These are phyloP conservation scores for Lepidurus packardi DNA, from an alignment of 1,140 invertebrate genomes.

Conservation along the genomic window DNA sequence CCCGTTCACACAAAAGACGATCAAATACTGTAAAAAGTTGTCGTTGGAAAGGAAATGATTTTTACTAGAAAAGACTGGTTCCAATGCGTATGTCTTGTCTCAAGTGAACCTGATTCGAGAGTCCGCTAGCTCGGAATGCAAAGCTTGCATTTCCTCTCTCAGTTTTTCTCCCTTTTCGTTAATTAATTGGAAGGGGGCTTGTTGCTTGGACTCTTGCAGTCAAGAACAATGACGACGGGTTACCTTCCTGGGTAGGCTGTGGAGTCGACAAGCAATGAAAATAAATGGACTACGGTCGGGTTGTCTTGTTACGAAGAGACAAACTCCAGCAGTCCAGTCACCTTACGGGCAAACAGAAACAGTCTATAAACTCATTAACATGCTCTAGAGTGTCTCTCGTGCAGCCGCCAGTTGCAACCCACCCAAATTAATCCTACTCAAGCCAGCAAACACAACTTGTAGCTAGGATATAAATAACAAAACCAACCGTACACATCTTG, in stretches of 20 bases:
- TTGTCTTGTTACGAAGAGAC: slow-evolving; percentile 5
- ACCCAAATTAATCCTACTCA: slow-evolving; percentile 9
- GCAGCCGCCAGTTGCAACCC: slow-evolving; percentile 13
- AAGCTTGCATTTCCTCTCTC: background rate
- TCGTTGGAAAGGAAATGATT: too few species aligned
- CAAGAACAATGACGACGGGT: background rate
- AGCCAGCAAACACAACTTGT: slow-evolving; percentile 8
- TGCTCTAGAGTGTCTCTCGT: slow-evolving; percentile 12
- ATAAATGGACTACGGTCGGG: slow-evolving; percentile 2
- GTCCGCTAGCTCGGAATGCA: background rate
- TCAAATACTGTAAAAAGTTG: too few species aligned
- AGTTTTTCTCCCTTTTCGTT: background rate
- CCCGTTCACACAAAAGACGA: too few species aligned
- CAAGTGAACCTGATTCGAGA: too few species aligned
- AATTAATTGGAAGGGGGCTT: background rate
- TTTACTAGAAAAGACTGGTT: too few species aligned
- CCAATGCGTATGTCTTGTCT: too few species aligned
- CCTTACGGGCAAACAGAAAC: background rate
- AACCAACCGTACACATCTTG: background rate
- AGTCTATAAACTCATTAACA: slow-evolving; percentile 22
- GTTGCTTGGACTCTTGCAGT: background rate
- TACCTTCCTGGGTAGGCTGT: background rate
- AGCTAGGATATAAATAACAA: slow-evolving; percentile 10
- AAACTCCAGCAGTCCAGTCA: background rate
- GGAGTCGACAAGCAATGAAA: slow-evolving; percentile 14